Conservation (phyloP, 1,140 invertebrate species). For the Bombus terrestris region DNA sequence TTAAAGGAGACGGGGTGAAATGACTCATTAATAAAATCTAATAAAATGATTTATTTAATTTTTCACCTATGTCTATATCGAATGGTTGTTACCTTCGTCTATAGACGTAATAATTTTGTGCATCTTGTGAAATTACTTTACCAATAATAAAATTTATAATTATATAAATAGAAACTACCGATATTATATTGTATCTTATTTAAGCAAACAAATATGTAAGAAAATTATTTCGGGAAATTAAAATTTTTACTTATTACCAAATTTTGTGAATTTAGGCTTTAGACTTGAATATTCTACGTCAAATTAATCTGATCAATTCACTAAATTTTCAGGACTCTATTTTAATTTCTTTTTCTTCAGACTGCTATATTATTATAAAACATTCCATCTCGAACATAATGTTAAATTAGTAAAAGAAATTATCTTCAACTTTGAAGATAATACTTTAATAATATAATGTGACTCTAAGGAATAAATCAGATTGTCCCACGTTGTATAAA, state of each 20-base stretch:
- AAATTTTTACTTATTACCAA: neutral
- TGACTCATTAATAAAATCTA: neutral
- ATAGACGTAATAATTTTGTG: neutral
- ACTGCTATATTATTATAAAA: neutral
- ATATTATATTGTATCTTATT: neutral
- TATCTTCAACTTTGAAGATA: neutral
- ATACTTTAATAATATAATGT: neutral
- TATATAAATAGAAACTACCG: neutral
- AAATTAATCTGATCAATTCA: neutral
- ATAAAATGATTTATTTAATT: conserved; percentile 1
- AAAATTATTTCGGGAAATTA: neutral
- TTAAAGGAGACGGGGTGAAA: conserved; percentile 7
- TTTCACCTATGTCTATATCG: neutral
- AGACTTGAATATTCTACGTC: neutral
- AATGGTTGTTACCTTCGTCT: neutral
- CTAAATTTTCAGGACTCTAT: neutral
- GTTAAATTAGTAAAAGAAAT: neutral
- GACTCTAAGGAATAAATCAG: conserved; percentile 14
- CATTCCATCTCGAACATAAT: neutral
- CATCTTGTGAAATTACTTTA: conserved; percentile 5
- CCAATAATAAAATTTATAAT: neutral
- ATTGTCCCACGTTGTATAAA: conserved; percentile 8
- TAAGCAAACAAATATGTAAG: neutral
- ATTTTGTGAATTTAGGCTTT: conserved; percentile 4
- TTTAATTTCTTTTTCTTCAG: neutral